These are phyloP conservation scores for Phylloscopus trochilus DNA, from an alignment of 2,113 vertebrate species.

Conservation along the genomic window DNA sequence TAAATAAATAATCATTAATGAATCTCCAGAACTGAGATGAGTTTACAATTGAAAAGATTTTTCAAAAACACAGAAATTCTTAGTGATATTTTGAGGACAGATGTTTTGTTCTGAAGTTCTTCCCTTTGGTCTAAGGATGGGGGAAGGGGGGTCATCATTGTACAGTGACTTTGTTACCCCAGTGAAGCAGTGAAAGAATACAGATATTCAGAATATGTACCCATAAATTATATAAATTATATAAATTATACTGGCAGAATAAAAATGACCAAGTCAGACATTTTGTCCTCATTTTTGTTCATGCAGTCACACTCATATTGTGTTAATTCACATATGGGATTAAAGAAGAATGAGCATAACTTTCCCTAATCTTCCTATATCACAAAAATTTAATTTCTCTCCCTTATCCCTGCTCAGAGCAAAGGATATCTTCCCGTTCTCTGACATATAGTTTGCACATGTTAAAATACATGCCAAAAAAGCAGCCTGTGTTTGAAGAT, in stretches of 20 bases:
- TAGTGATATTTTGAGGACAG: background rate
- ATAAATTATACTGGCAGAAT: background rate
- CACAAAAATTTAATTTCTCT: background rate
- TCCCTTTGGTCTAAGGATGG: background rate
- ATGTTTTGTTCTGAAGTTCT: background rate
- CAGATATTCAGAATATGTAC: background rate
- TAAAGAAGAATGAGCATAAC: background rate
- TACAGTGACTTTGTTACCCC: background rate
- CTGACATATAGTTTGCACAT: background rate
- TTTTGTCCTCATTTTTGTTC: background rate
- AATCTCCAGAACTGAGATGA: background rate
- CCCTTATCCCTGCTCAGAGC: background rate
- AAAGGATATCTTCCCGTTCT: background rate
- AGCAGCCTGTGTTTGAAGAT: background rate
- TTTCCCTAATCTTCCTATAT: background rate
- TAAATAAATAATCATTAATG: background rate
- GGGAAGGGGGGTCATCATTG: fast-evolving
- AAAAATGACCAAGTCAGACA: background rate
- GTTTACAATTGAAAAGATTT: background rate
- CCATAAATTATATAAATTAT: background rate
- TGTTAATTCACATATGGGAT: background rate
- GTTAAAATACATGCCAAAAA: background rate
- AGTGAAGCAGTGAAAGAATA: background rate
- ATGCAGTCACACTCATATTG: background rate
- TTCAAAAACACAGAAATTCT: background rate